These are phyloP conservation scores for Cremastobaeus sp. DNA, from an alignment of 2,888 invertebrate species.

Conservation along the genomic window DNA sequence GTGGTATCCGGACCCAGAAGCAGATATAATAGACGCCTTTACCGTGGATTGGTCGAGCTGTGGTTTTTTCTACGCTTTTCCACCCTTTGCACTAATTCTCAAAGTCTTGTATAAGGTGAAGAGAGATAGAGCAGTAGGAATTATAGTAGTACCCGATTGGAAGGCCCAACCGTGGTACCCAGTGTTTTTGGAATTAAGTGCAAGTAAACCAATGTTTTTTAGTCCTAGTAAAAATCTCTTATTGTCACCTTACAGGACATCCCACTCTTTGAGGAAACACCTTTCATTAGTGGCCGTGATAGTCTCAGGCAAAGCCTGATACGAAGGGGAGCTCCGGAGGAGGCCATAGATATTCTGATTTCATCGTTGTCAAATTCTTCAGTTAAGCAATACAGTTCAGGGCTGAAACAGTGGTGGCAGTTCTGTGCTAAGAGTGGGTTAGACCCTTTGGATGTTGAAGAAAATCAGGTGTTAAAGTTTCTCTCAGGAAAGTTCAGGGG, in stretches of 20 bases:
- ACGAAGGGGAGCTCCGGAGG: conserved; percentile 5
- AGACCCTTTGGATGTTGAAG: conserved; percentile 3
- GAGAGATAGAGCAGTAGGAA: conserved; percentile 65
- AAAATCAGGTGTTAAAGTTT: conserved; percentile 3
- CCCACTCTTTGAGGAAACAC: no score
- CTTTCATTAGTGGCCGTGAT: no score
- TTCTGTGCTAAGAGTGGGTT: conserved; percentile 4
- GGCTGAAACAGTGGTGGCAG: conserved; percentile 23
- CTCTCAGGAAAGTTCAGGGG: conserved; percentile 13
- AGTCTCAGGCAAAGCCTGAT: no score
- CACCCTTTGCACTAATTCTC: no score
- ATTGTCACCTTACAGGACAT: conserved; percentile 28
- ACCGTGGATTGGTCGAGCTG: conserved; percentile 27
- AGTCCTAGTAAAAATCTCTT: conserved; percentile 14
- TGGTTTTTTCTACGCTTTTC: conserved; percentile 4
- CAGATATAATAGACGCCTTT: conserved; percentile 31
- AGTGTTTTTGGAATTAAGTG: conserved; percentile 46
- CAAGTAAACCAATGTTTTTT: conserved; percentile 6
- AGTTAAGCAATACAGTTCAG: conserved; percentile 36
- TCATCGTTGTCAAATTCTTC: conserved; percentile 16
- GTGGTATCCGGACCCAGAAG: no score
- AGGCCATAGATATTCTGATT: conserved; percentile 24
- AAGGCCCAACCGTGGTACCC: no score
- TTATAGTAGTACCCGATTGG: no score
- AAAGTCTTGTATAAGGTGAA: conserved; percentile 48